Evolutionary conservation across 2,797 vertebrate species (phyloP).

Genomic region (Onychomys torridus): DNA sequence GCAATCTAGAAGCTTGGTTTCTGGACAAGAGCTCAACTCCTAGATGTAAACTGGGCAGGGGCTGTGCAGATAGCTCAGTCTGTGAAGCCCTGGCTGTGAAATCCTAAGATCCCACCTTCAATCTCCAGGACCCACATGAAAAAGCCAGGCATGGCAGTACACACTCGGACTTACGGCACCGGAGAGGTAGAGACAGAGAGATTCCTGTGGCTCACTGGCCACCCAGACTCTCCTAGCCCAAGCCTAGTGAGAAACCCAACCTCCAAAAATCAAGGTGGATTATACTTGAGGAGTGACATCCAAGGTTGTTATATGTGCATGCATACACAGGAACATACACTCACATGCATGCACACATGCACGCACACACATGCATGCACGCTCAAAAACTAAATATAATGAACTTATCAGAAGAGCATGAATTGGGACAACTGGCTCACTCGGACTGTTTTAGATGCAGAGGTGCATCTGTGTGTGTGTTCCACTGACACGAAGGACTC

Average conservation of each 20-base stretch:
- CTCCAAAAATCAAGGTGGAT: neutral
- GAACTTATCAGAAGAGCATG: neutral
- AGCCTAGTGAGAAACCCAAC: neutral
- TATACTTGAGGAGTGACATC: neutral
- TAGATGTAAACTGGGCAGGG: neutral
- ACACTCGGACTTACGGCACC: neutral
- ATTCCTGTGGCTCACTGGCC: neutral
- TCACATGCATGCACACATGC: neutral
- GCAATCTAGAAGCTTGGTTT: slow-evolving; percentile 16
- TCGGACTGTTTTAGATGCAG: neutral
- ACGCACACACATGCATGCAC: neutral
- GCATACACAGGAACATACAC: neutral
- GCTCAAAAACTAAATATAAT: neutral
- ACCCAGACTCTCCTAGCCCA: neutral
- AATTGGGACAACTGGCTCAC: neutral
- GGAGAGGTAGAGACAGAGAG: neutral
- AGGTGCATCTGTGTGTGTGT: neutral
- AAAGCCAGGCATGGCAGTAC: neutral
- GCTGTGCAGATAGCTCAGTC: neutral
- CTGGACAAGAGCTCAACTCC: neutral
- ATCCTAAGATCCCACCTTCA: neutral
- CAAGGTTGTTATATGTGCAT: neutral
- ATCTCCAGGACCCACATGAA: neutral
- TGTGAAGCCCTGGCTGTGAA: neutral
- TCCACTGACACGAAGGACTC: neutral